Evolutionary conservation across 2,113 vertebrate species (phyloP).

Genomic region (Cyphomyrus plagiostoma): DNA sequence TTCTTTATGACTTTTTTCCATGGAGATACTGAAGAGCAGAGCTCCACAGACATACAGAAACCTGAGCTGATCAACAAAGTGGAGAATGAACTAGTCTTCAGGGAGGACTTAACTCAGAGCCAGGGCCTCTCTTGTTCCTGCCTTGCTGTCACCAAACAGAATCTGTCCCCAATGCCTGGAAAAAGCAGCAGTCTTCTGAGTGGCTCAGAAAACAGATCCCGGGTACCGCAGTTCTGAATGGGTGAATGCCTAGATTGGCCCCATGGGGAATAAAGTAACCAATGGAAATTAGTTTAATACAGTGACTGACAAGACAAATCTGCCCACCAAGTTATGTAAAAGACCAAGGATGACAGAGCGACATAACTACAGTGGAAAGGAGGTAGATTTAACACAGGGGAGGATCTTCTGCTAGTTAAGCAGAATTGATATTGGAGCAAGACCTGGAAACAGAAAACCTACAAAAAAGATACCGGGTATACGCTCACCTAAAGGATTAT

Average conservation of each 20-base stretch:
- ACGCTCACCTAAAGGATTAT: too few species aligned
- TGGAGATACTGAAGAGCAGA: not conserved
- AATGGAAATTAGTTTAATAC: not conserved
- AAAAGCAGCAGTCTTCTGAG: not conserved
- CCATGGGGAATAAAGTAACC: not conserved
- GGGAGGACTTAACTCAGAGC: not conserved
- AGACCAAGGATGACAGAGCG: not conserved
- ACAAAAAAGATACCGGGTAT: not conserved
- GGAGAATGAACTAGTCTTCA: not conserved
- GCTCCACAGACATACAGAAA: not conserved
- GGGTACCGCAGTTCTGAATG: not conserved
- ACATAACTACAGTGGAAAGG: not conserved
- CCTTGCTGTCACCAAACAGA: not conserved
- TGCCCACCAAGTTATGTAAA: not conserved
- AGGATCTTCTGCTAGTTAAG: not conserved
- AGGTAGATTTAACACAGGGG: not conserved
- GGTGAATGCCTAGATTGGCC: not conserved
- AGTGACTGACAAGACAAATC: not conserved
- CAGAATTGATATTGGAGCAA: not conserved
- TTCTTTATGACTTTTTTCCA: conserved; percentile 4
- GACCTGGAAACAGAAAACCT: not conserved
- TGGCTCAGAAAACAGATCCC: not conserved
- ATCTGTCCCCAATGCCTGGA: not conserved
- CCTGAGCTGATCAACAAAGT: not conserved
- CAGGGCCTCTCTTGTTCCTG: not conserved